A percentile compares a stretch with the other conserved stretches of the same genome.
These are phyloP conservation scores for Oxyruncus cristatus DNA, from an alignment of 2,113 vertebrate species.

Conservation along the genomic window DNA sequence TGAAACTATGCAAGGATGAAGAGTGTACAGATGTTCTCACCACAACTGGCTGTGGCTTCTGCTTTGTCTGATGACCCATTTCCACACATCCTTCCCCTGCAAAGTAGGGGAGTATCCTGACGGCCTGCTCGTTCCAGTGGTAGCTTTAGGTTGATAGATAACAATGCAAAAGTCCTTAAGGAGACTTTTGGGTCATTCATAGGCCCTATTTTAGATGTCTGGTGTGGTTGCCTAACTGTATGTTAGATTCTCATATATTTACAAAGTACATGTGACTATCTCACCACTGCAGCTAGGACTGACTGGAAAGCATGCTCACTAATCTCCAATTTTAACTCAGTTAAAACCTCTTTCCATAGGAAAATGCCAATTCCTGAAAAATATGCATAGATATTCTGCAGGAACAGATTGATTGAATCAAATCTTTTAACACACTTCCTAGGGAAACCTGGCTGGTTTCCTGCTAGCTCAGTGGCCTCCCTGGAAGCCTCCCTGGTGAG, in stretches of 20 bases:
- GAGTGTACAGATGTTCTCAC: neutral
- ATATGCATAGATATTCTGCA: neutral
- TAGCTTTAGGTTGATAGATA: neutral
- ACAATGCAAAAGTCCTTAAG: neutral
- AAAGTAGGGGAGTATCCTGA: neutral
- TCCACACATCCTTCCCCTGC: neutral
- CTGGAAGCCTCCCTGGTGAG: constrained; percentile 24
- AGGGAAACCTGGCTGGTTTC: constrained; percentile 52
- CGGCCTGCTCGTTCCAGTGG: neutral
- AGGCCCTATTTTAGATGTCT: neutral
- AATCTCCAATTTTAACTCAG: neutral
- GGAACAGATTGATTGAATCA: constrained; percentile 25
- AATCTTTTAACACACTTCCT: constrained; percentile 23
- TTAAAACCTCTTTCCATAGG: neutral
- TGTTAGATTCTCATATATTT: neutral
- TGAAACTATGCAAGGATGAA: neutral
- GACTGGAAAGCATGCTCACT: neutral
- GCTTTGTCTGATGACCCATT: neutral
- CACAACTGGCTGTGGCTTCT: neutral
- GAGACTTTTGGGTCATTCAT: neutral
- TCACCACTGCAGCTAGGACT: neutral
- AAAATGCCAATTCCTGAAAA: constrained; percentile 36
- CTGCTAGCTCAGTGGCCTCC: constrained; percentile 23
- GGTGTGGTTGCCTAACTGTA: neutral
- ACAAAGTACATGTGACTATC: neutral